Base-by-base conservation (phyloP, 2,888 invertebrate genomes). In the Ligdia adustata region DNA sequence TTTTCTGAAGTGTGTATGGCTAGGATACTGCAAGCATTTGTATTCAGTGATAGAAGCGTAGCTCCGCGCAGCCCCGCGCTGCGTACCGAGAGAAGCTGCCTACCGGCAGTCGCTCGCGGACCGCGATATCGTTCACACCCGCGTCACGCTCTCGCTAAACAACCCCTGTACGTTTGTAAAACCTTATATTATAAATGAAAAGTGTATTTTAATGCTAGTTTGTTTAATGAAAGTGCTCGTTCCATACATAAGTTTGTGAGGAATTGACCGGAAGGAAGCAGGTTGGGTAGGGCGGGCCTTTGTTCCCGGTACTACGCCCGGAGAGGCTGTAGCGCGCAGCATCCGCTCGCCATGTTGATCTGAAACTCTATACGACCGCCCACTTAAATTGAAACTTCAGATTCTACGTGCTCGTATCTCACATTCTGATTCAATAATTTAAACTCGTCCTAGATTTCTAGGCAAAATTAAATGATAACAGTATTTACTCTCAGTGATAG, bases 301-400 rank as follows among this genome's bases (percentile, higher is more conserved):
- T 85, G 82, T 82, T 76, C 78, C 66, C 68, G 79, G 79, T 80
- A 82, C 82, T 82, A 85, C 85, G 87, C 82, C 82, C 85, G 85
- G 62, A 72, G 82, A 82, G 82, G 82, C 81, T 82, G 80, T 75
- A 69, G 69, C 82, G 87, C 88, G 86, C 89, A 87, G 86, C 86
- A 82, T 85, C 87, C 86, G 72, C 75, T 73, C 76, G 78, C 77
- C 80, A 78, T 82, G 73, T 78, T 79, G 68, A 65, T 72, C 66
- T 71, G 42, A 46, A 46, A 42, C 42, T 43, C 32, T 26, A 39
- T 38, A 29, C n/a, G n/a, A 24, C 26, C 60, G 18, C 9, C 24
- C 43, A 39, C 34, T 33, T 39, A 29, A 32, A 40, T 13, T 31
- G 20, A 35, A 41, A 35, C 11, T 24, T 31, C 33, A 12, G 13